Percentiles rank a stretch among this genome's conserved stretches.
Evolutionary conservation across 2,113 vertebrate species (phyloP).

Genomic region (Galbula dea): DNA sequence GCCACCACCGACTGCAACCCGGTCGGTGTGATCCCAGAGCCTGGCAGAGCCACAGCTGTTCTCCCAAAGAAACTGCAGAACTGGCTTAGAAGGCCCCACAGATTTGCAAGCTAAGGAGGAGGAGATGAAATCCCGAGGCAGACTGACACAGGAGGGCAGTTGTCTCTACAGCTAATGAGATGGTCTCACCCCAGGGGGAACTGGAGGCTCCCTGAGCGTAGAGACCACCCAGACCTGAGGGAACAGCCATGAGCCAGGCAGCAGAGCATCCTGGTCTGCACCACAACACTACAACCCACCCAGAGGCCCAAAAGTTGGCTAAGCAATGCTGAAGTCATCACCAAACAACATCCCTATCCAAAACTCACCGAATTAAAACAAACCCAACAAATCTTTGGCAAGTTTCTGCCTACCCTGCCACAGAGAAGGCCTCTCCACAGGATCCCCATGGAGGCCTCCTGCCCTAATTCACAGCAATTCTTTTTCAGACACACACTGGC

Average conservation of each 20-base stretch:
- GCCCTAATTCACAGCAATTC: conserved; percentile 50
- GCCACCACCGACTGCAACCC: neutral
- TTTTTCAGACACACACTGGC: conserved; percentile 10
- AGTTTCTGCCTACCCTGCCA: neutral
- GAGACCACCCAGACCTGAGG: fast-evolving
- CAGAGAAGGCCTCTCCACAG: neutral
- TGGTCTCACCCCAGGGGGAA: fast-evolving
- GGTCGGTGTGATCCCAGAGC: fast-evolving
- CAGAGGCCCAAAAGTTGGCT: neutral
- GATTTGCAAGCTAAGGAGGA: neutral
- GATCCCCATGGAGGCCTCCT: conserved; percentile 60
- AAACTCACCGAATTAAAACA: neutral
- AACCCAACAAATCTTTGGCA: conserved; percentile 19
- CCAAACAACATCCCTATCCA: neutral
- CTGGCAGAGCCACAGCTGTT: neutral
- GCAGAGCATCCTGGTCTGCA: neutral
- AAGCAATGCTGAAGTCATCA: neutral
- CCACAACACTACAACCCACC: neutral
- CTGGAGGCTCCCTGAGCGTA: neutral
- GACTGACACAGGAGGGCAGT: neutral
- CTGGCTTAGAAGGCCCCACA: neutral
- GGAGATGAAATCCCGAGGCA: neutral
- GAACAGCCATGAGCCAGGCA: neutral
- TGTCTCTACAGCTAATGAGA: neutral
- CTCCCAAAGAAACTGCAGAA: neutral